Evolutionary conservation across 2,113 vertebrate species (phyloP), one percentile per base, ranked within the genome.

Genomic region (Archocentrus centrarchus): DNA sequence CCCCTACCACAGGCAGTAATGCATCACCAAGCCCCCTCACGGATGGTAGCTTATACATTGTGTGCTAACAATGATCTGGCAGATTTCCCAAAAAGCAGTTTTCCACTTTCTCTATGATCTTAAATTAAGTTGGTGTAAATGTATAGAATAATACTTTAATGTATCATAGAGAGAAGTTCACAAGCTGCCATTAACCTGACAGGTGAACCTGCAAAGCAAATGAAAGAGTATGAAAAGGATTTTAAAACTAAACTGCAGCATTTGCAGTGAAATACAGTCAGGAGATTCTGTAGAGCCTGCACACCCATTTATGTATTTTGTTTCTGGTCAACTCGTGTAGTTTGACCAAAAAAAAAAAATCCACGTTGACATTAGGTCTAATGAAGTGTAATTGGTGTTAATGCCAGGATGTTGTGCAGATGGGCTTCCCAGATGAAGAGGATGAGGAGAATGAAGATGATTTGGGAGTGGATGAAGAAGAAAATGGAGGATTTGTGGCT

Each of bases 391-490:
- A 83, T 88, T 92, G 86, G 75, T 93, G 87, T 88, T 95, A 90
- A 95, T 93, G 47, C 83, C 90, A 96, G 95, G 95, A 96, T 91
- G 82, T 95, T 92, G 94, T 91, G 76, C 96, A 99, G 97, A 98
- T 99, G 97, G 97, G 96, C 35, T 99, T 98, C 93, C 97, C 98
- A 0, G 97, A 98, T 9, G 97, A 98, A 83, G 97, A 96, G 2
- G 95, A 96, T 59, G 95, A 96, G 4, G 94, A 95, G 22, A 93
- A 93, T 11, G 95, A 95, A 11, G 92, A 95, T 4, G 93, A 95
- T 0, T 79, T 95, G 47, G 94, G 85, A 5, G 88, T 93, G 50
- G 96, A 95, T 2, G 95, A 95, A 27, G 96, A 96, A 35, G 95
- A 98, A 88, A 95, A 93, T 53, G 97, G 95, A 82, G 97, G 96